These are phyloP conservation scores for Bostrychus sinensis DNA, from an alignment of 2,113 vertebrate genomes.

Conservation along the genomic window DNA sequence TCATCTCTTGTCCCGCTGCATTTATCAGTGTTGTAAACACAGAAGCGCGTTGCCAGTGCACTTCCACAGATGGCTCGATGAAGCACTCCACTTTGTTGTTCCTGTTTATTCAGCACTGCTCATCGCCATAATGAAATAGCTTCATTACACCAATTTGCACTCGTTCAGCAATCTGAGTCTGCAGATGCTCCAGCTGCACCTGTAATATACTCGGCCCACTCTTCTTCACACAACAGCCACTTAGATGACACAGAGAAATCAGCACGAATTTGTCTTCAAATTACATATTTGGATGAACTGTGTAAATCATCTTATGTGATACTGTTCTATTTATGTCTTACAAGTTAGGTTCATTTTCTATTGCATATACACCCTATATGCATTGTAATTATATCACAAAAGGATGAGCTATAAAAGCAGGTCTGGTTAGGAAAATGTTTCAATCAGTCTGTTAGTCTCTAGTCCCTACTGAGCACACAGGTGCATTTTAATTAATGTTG, in stretches of 20 bases:
- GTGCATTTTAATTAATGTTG: no score
- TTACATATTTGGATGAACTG: constrained; percentile 10
- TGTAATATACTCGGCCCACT: constrained; percentile 38
- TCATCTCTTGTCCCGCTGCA: constrained; percentile 58
- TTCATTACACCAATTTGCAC: constrained; percentile 76
- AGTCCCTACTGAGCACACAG: no score
- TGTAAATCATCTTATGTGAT: neutral
- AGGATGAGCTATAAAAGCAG: no score
- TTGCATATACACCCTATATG: neutral
- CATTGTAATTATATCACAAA: no score
- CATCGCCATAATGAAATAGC: constrained; percentile 73
- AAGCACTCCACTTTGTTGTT: constrained; percentile 68
- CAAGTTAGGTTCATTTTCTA: neutral
- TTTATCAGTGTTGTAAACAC: constrained; percentile 66
- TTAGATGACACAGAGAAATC: constrained; percentile 18
- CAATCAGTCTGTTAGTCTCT: no score
- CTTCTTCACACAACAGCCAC: constrained; percentile 21
- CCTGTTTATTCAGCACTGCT: constrained; percentile 77
- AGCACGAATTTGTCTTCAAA: constrained; percentile 15
- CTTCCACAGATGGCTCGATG: constrained; percentile 75
- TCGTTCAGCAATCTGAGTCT: constrained; percentile 65
- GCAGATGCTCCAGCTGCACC: constrained; percentile 68
- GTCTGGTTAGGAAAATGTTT: no score
- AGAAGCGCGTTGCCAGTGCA: constrained; percentile 56
- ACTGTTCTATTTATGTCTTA: neutral